Evolutionary conservation across 2,888 invertebrate genomes (phyloP).

Genomic region (Epistrophe grossulariae): DNA sequence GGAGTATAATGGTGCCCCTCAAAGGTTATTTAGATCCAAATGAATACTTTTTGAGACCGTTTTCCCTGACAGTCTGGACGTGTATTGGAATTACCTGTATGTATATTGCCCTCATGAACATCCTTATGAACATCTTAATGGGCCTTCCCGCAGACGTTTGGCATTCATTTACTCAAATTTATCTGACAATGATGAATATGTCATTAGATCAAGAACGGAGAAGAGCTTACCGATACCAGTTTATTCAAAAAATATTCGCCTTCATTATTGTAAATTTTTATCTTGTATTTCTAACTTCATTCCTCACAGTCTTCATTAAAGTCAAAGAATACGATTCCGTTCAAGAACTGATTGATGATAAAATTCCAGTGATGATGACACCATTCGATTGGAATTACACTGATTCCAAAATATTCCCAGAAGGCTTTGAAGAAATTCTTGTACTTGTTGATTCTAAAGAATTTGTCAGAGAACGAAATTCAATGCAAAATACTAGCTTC

Average conservation of each 20-base stretch:
- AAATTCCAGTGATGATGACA: constrained; percentile 4
- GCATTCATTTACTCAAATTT: constrained; percentile 5
- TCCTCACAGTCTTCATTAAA: constrained; percentile 22
- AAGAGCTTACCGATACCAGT: neutral
- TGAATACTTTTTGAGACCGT: constrained; percentile 17
- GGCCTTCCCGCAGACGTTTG: neutral
- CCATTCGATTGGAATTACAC: neutral
- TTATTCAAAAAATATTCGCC: constrained; percentile 11
- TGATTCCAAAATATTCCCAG: neutral
- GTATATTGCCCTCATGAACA: neutral
- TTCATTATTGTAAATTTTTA: constrained; percentile 32
- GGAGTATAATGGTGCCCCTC: neutral
- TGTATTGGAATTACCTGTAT: constrained; percentile 2
- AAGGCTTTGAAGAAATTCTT: neutral
- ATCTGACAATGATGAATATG: constrained; percentile 25
- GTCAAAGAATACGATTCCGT: constrained; percentile 13
- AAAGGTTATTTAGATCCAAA: constrained; percentile 11
- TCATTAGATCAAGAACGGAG: neutral
- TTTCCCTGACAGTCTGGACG: neutral
- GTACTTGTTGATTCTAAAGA: neutral
- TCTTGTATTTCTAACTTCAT: constrained; percentile 2
- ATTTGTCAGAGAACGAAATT: neutral
- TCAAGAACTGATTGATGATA: neutral
- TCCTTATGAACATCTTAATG: neutral
- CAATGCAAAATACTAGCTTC: constrained; percentile 12